Evolutionary conservation across 2,888 invertebrate genomes (phyloP), one percentile per base, ranked within the genome.

Genomic region (Horisme vitalbata): DNA sequence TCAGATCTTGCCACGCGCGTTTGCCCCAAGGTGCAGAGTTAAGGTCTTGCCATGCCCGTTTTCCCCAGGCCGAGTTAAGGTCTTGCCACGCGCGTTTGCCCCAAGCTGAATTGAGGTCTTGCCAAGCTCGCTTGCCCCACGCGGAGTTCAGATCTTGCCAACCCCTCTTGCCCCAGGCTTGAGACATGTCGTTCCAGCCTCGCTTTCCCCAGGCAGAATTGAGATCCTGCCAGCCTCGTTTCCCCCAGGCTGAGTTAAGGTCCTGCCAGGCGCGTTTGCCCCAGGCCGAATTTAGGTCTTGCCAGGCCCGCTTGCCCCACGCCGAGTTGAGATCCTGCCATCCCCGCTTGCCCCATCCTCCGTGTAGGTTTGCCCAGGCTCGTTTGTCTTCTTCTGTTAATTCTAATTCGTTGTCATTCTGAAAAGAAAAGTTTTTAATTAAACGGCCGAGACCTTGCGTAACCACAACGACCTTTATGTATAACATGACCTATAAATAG

Each of bases 41-140:
- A 23, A 91, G 68, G 57, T 90, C 90, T 58, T 91, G 90, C 92
- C 92, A 92, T n/a, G 87, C 91, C 12, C 92, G 78, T 61, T 93
- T 93, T 34, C 92, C 92, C 90, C 90, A 90, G 45, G 86, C 87
- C 0, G 79, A 75, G 62, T 84, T 83, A 52, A 91, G 72, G 57
- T 90, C 91, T 58, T 91, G 90, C 92, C 92, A 93, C 12, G 87
- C 91, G 14, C 92, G 79, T 61, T 93, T 93, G 30, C 92, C 92
- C 90, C 90, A 91, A 45, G 87, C 89, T 0, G 81, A 77, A 63
- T 90, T 91, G 38, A 93, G 71, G 63, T 90, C 91, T 55, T 88
- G 88, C 93, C 92, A 93, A 18, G 87, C 91, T 9, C 91, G 71
- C 57, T 92, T 92, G 8, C 92, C 92, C 78, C 91, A 91, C 1